phyloP scores from a whole-genome alignment of 2,113 vertebrate species.

The Podarcis muralis region DNA sequence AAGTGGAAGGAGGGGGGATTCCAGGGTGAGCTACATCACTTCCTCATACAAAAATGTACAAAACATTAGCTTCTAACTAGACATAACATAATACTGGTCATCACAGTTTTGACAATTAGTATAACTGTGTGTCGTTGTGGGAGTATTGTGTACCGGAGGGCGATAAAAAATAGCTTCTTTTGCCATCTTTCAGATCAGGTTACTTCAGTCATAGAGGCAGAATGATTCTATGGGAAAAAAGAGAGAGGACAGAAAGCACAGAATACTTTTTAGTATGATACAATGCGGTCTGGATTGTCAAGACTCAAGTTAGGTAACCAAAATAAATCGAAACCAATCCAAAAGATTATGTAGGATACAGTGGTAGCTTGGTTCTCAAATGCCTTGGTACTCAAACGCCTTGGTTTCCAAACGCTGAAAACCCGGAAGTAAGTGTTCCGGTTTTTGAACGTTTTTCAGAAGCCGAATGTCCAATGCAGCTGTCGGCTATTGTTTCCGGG shows the following conservation, averaged over 20 bases:
- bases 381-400: no score
- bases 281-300: not conserved
- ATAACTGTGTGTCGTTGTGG: conserved; percentile 86
- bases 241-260: conserved; percentile 43
- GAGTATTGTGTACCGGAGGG: conserved; percentile 86
- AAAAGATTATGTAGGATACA: not conserved
- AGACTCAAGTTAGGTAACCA: not conserved
- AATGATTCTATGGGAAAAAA: conserved; percentile 89
- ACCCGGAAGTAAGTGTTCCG: no score
- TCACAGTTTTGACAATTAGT: conserved; percentile 83
- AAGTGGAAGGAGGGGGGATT: conserved; percentile 43
- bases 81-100: conserved; percentile 90
- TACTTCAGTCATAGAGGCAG: conserved; percentile 97
- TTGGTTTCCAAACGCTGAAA: no score
- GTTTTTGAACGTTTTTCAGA: no score
- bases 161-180: conserved; percentile 86
- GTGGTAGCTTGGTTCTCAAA: no score
- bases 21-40: conserved; percentile 93
- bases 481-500: no score
- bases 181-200: conserved; percentile 88
- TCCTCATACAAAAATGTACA: conserved; percentile 98
- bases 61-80: conserved; percentile 95
- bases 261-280: conserved; percentile 9
- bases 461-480: no score
- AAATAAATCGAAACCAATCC: not conserved